Base-by-base conservation (phyloP, 2,113 vertebrate genomes). In the Chionodraco myersi region DNA sequence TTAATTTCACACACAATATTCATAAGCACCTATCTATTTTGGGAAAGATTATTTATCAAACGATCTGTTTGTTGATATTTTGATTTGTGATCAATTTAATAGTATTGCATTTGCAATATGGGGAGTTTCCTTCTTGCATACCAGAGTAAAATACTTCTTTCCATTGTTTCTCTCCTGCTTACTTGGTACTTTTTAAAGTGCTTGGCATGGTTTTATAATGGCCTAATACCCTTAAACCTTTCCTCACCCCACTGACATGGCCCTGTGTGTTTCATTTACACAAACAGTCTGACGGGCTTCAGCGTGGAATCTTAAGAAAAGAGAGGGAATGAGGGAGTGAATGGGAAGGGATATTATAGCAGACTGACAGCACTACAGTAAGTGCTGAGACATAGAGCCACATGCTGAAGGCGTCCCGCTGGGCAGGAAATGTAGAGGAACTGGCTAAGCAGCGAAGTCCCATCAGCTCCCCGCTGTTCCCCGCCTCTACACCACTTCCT, bases 401-500 rank as follows among this genome's bases (percentile, higher is more conserved):
- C 95, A 94, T 94, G 96, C 95, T 90, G 95, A 92, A 95, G 95
- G 88, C 92, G 82, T 91, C 97, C 96, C 90, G 95, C 97, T 96
- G 97, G 86, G 97, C 95, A 96, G 96, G 96, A 97, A 97, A 98
- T 96, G 96, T 96, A 95, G 95, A 92, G 94, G 95, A 98, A 96
- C 96, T 95, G 95, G 94, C 95, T 95, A 95, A 96, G 95, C 96
- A 94, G 92, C 74, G 95, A 82, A 94, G 90, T 92, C 95, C 92
- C 96, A 96, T 97, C 96, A 97, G 96, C 95, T 96, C 95, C 96
- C 96, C 85, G 95, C 97, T 96, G 97, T 92, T 96, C 94, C 89
- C 94, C 92, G 94, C 94, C 95, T 96, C 96, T 96, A 96, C 96
- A 96, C 95, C 96, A 94, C 95, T 97, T 96, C 95, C 90, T 96